A percentile compares a stretch with the other conserved stretches of the same genome.
Evolutionary conservation across 2,797 vertebrate species (phyloP).

Genomic region (Oryzias dopingdopingensis): DNA sequence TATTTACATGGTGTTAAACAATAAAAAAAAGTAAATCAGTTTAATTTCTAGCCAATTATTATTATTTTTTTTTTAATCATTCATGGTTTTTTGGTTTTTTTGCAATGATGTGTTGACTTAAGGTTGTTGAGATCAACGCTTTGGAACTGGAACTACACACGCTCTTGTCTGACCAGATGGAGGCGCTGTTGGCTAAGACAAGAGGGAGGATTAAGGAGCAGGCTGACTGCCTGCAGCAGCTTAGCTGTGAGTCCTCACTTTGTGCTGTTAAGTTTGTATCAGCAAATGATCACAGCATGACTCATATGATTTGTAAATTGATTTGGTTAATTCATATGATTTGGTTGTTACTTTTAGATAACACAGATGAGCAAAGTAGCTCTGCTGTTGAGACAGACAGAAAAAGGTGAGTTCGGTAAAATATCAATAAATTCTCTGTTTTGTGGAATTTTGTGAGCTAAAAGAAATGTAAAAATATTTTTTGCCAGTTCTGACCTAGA

Average conservation of each 20-base stretch:
- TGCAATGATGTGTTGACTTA: not conserved
- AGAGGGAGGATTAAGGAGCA: constrained; percentile 79
- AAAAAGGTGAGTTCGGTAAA: constrained; percentile 37
- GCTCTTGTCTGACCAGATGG: constrained; percentile 79
- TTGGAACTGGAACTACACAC: constrained; percentile 82
- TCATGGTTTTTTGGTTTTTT: not conserved
- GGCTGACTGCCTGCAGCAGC: constrained; percentile 79
- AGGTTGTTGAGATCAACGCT: constrained; percentile 78
- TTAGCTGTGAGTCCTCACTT: constrained; percentile 75
- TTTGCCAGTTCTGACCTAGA: not conserved
- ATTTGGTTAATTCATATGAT: constrained; percentile 3
- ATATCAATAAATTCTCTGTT: not conserved
- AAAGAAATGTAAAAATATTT: not conserved
- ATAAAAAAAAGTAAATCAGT: too few species aligned
- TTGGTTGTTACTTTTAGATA: constrained; percentile 56
- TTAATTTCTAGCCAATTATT: too few species aligned
- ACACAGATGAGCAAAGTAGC: constrained; percentile 48
- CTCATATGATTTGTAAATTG: not conserved
- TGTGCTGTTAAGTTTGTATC: not conserved
- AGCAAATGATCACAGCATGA: not conserved
- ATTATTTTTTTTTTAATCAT: not conserved
- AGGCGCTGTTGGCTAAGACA: constrained; percentile 74
- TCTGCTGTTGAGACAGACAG: constrained; percentile 33
- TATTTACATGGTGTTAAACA: too few species aligned
- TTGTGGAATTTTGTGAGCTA: not conserved